Evolutionary conservation across 2,888 invertebrate species (phyloP), one percentile per base, ranked within the genome.

Genomic region (Drosophila pseudotakahashii): DNA sequence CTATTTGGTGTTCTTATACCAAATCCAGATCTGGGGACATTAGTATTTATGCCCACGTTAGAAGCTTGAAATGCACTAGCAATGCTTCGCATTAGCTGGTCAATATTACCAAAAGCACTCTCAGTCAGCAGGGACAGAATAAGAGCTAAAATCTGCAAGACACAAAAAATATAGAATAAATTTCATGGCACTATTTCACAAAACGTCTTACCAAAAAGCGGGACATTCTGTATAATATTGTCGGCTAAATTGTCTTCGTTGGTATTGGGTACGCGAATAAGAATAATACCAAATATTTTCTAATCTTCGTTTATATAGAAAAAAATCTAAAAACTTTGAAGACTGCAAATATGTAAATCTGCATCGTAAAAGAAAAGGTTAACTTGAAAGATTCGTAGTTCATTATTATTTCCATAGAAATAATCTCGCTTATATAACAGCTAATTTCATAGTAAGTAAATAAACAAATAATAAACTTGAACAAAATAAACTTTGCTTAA

Each of bases 121-220:
- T 55, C 63, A n/a, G 23, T 19, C 13, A 82, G 53, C 34, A 77
- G n/a, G 2, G 41, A 41, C 41, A 82, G 23, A 1, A 52, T n/a
- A 1, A 79, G 41, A n/a, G 70, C 13, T 6, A 77, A 16, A 14
- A 73, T 41, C 79, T 79, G 39, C 9, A 30, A 14, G 7, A 16
- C 9, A 36, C 34, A 16, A 13, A 1, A 7, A 26, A 3, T 6
- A 9, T 9, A 13, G 34, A 11, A 11, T 30, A n/a, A 3, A 10
- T 11, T 9, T 6, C 2, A n/a, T 5, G 30, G 3, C n/a, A 7
- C 16, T 30, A 4, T 7, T 6, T 10, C 4, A 3, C 10, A 10
- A 16, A 16, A 1, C 2, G 3, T 11, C 54, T 54, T 19, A 58
- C 58, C 14, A 58, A 37, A 37, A 13, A 9, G 7, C 55, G 58